Percentiles rank a stretch among this genome's conserved stretches.
phyloP scores from a whole-genome alignment of 2,113 vertebrate species.

The Furnarius figulus region DNA sequence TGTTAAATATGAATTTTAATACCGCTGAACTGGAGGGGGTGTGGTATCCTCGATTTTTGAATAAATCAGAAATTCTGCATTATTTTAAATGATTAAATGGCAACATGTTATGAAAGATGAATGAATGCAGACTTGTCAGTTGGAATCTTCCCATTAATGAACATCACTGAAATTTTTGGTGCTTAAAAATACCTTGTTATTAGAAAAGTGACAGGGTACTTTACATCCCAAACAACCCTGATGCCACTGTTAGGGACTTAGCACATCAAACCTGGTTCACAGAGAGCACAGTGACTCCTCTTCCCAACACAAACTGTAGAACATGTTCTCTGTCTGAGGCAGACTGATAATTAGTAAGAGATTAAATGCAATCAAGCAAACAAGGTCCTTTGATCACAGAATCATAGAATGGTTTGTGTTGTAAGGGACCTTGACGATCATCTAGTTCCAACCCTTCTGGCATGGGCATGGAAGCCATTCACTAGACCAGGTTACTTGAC shows the following conservation, averaged over 20 bases:
- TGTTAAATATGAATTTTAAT: neutral
- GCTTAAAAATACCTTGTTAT: neutral
- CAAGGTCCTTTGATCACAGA: neutral
- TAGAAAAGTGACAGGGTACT: neutral
- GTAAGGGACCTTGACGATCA: neutral
- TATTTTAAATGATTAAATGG: neutral
- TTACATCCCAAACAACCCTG: neutral
- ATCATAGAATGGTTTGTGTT: neutral
- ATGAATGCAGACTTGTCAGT: neutral
- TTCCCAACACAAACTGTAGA: neutral
- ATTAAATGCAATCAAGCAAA: neutral
- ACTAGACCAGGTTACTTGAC: neutral
- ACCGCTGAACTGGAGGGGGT: neutral
- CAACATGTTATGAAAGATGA: neutral
- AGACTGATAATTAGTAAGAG: conserved; percentile 8
- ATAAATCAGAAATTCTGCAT: neutral
- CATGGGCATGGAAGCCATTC: neutral
- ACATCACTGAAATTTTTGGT: neutral
- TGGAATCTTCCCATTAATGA: neutral
- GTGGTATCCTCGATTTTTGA: neutral
- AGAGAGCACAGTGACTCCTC: neutral
- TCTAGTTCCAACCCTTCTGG: neutral
- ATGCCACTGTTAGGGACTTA: neutral
- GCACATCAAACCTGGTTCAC: neutral
- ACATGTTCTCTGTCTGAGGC: neutral